These are phyloP conservation scores for Megalonaias nervosa DNA, from an alignment of 1,140 invertebrate genomes.

Conservation along the genomic window DNA sequence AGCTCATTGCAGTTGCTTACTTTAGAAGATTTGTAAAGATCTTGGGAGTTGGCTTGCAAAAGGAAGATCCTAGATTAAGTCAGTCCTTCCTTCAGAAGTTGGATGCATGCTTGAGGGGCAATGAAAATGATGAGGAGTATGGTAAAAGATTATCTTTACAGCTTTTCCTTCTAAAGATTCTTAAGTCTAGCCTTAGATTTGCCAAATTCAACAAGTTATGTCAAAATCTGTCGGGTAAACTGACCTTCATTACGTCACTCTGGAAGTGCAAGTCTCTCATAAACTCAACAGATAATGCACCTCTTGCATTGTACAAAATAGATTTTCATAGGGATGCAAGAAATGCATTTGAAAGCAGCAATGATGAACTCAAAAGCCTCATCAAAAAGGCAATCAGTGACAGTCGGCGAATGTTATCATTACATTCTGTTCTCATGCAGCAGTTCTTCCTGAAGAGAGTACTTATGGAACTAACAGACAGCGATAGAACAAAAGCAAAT, in stretches of 20 bases:
- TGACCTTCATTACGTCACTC: background rate
- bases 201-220: background rate
- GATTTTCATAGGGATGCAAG: background rate
- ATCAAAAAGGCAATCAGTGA: too few species aligned
- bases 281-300: conserved; percentile 1
- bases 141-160: background rate
- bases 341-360: conserved; percentile 2
- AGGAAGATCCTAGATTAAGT: background rate
- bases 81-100: background rate
- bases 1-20: conserved; percentile 11
- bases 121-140: background rate
- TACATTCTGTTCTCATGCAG: too few species aligned
- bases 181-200: background rate
- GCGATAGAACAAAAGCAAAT: too few species aligned
- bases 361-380: background rate
- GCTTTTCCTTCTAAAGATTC: conserved; percentile 12
- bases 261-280: conserved; percentile 5
- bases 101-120: background rate
- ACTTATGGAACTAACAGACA: too few species aligned
- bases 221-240: background rate
- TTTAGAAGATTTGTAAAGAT: background rate
- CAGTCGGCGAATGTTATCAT: too few species aligned
- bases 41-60: background rate
- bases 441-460: too few species aligned
- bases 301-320: background rate